Base-by-base conservation (phyloP, 2,797 vertebrate species). In the Cynodonichthys magdalenae region DNA sequence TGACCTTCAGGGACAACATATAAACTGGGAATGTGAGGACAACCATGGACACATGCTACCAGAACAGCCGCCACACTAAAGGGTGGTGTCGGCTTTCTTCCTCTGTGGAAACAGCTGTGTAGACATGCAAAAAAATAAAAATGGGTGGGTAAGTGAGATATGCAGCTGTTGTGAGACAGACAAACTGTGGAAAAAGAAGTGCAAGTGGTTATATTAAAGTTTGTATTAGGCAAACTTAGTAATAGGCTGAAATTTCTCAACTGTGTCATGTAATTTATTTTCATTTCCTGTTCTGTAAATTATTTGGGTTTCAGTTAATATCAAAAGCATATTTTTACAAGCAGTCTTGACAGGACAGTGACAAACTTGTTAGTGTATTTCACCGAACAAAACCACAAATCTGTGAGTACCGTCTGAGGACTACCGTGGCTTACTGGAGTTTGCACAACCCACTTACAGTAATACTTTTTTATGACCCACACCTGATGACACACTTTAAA, bases 31-130 rank as follows among this genome's bases (percentile, higher is more conserved):
- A 53, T 52, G 31, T 59, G 31, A 50, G 67, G 63, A 63, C 48
- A 60, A 63, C 68, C 45, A 18, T 39, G 52, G 74, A 81, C 58
- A 31, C 56, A 70, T 29, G 47, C 53, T 62, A 29, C 58, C 57
- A 61, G 58, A 71, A 62, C 29, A 69, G 81, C 66, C 75, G 58
- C 49, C 75, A 50, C 72, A 68, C 72, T 71, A 31, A 49, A 31
- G 84, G 84, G 84, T 50, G 90, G 90, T 92, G 86, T 93, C 83
- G 3, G 73, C 77, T 93, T 92, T 90, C 88, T 51, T 80, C 81
- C 45, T 2, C 79, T 62, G 59, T 79, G 69, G 85, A 86, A 92
- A 92, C 90, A 92, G 90, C 91, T 89, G 90, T 86, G 83, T 69
- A 77, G 76, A 86, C 80, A 79, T 28, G 69, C 70, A 39, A 39